Evolutionary conservation across 2,797 vertebrate genomes (phyloP).

Genomic region (Limnodromus scolopaceus): DNA sequence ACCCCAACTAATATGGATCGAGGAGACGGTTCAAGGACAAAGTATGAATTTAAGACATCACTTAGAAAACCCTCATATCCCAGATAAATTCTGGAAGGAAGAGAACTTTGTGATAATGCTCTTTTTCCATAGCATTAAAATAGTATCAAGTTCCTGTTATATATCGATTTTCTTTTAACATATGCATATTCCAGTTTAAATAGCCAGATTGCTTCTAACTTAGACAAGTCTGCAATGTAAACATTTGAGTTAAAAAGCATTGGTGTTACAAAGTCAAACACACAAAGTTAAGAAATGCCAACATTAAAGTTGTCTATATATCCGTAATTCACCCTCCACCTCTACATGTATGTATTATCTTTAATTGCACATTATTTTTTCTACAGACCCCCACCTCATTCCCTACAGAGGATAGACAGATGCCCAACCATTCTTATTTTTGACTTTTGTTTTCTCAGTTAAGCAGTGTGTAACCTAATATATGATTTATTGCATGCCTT

Average conservation of each 20-base stretch:
- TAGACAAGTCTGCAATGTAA: not conserved
- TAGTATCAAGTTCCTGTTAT: not conserved
- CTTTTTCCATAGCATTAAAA: not conserved
- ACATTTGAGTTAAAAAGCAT: not conserved
- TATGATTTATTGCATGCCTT: not conserved
- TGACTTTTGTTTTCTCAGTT: not conserved
- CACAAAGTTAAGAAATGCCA: not conserved
- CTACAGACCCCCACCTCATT: not conserved
- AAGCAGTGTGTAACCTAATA: not conserved
- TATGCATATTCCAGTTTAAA: not conserved
- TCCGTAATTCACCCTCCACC: not conserved
- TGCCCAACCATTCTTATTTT: not conserved
- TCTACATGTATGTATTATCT: not conserved
- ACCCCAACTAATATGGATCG: not conserved
- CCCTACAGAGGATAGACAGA: not conserved
- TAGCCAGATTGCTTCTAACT: not conserved
- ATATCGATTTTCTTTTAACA: not conserved
- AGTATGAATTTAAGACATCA: not conserved
- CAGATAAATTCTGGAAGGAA: not conserved
- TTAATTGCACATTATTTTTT: not conserved
- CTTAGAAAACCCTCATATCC: not conserved
- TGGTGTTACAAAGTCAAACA: not conserved
- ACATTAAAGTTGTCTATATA: not conserved
- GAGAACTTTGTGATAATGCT: not conserved
- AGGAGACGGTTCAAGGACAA: not conserved